Evolutionary conservation across 2,113 vertebrate genomes (phyloP).

Genomic region (Mesoclemmys tuberculata): DNA sequence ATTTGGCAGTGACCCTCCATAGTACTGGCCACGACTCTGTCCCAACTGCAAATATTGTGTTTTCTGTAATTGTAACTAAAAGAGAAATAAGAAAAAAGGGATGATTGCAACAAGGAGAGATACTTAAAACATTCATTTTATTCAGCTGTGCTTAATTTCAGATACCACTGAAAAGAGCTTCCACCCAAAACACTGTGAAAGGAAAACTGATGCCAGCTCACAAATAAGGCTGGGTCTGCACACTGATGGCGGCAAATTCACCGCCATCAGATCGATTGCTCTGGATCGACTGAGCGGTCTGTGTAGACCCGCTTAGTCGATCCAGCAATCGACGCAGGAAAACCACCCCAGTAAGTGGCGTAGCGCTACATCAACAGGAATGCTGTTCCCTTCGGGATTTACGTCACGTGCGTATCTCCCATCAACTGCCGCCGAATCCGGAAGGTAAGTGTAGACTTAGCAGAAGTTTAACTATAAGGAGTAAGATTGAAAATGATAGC

Average conservation of each 20-base stretch:
- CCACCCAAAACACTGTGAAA: accelerated
- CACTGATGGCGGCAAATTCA: no score
- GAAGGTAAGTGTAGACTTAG: no score
- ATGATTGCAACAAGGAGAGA: neutral
- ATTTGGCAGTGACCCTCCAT: constrained; percentile 97
- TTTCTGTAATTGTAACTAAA: constrained; percentile 98
- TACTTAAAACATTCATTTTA: neutral
- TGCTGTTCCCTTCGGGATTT: no score
- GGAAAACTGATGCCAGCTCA: neutral
- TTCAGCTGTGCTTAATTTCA: accelerated
- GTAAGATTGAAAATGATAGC: neutral
- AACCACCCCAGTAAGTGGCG: no score
- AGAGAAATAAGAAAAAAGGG: constrained; percentile 28
- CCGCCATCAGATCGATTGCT: no score
- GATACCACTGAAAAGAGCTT: accelerated
- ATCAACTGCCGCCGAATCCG: no score
- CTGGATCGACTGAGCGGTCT: no score
- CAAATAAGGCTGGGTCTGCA: no score
- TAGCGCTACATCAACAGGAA: no score
- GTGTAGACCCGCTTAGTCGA: no score
- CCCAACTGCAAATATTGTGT: constrained; percentile 98
- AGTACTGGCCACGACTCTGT: constrained; percentile 97
- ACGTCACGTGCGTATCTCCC: no score
- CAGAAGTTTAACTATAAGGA: neutral
- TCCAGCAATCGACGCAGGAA: no score